These are phyloP conservation scores for Ictidomys tridecemlineatus DNA, from an alignment of 2,113 vertebrate genomes.

Conservation along the genomic window DNA sequence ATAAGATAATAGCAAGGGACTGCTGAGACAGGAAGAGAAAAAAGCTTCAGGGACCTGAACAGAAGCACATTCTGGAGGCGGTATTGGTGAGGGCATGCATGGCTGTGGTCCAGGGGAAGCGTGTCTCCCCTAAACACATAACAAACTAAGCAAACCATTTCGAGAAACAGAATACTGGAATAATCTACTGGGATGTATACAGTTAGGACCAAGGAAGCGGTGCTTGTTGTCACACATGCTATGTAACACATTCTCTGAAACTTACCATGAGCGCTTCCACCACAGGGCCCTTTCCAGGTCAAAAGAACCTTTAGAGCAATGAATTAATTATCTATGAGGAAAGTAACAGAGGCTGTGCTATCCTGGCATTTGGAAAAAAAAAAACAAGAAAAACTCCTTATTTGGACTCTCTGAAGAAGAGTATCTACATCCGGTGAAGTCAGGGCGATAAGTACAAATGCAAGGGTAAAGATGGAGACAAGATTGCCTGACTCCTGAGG, in stretches of 20 bases:
- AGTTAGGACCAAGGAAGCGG: not conserved
- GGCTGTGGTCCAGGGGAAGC: slow-evolving; percentile 58
- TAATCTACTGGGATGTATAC: not conserved
- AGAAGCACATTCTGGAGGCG: slow-evolving; percentile 6
- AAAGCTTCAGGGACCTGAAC: slow-evolving; percentile 22
- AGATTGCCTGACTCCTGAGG: not conserved
- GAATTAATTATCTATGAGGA: not conserved
- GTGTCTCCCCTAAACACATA: slow-evolving; percentile 62
- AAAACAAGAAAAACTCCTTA: not conserved
- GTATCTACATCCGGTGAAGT: not conserved
- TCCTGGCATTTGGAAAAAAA: not conserved
- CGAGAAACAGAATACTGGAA: slow-evolving; percentile 46
- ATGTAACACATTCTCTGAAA: not conserved
- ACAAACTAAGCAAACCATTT: slow-evolving; percentile 63
- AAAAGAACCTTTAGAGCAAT: slow-evolving; percentile 3
- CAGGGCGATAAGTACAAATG: not conserved
- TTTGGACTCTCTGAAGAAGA: not conserved
- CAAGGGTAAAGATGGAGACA: not conserved
- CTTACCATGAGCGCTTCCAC: not conserved
- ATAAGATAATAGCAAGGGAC: slow-evolving; percentile 70
- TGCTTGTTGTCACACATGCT: not conserved
- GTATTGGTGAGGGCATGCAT: not conserved
- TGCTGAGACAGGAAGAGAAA: slow-evolving; percentile 56
- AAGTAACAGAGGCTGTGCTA: not conserved
- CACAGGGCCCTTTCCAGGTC: not conserved